phyloP scores from a whole-genome alignment of 2,113 vertebrate species.

The human (Homo sapiens) region DNA sequence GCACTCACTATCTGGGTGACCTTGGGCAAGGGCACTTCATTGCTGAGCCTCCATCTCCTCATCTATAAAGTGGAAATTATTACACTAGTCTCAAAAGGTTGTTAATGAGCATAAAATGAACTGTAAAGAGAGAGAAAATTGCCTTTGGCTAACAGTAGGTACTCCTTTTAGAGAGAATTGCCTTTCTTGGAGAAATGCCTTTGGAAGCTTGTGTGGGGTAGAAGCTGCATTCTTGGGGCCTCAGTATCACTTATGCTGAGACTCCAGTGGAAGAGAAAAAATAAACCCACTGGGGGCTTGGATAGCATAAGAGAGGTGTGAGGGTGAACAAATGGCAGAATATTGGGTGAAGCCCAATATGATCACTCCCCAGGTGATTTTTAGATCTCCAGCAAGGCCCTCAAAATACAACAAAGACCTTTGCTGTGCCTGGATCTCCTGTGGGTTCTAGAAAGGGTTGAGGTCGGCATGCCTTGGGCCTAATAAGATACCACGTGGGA shows the following conservation, averaged over 20 bases:
- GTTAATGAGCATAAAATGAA: constrained; percentile 62
- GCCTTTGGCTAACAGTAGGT: constrained; percentile 28
- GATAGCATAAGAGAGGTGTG: background rate
- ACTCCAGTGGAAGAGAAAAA: background rate
- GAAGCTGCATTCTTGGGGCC: background rate
- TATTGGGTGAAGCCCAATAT: background rate
- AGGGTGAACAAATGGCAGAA: background rate
- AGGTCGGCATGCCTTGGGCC: background rate
- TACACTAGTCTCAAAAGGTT: constrained; percentile 43
- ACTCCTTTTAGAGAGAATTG: background rate
- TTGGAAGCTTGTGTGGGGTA: background rate
- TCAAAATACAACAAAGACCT: background rate
- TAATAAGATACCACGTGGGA: background rate
- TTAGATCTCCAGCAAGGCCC: background rate
- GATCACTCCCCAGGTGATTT: background rate
- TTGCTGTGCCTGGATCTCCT: background rate
- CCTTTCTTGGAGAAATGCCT: constrained; percentile 29
- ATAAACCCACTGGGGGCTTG: too few relatives aligned
- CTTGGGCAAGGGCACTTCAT: constrained; percentile 44
- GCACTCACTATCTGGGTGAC: constrained; percentile 6
- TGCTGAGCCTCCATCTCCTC: constrained; percentile 45
- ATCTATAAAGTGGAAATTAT: constrained; percentile 59
- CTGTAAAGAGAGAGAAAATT: constrained; percentile 48
- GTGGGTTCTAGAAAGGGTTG: background rate
- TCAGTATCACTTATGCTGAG: background rate